Evolutionary conservation across 2,888 invertebrate genomes (phyloP).

Genomic region (Salticus scenicus): DNA sequence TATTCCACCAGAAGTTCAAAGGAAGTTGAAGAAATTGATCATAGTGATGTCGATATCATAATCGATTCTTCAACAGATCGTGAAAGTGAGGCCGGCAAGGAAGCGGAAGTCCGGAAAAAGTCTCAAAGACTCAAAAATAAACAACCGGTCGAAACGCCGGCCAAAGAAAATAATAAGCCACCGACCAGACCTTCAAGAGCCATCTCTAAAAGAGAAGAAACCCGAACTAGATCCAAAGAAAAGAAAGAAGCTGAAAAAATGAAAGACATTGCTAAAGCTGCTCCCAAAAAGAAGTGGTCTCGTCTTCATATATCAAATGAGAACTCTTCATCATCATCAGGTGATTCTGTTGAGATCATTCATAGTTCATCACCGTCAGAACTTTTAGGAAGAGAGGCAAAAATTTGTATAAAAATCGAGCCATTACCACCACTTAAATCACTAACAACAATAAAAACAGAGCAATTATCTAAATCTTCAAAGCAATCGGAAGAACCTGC

Average conservation of each 20-base stretch:
- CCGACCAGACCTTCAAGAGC: constrained; percentile 5
- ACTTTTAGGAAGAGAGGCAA: neutral
- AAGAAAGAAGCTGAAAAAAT: constrained; percentile 20
- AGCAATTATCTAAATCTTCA: neutral
- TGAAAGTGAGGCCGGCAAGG: constrained; percentile 64
- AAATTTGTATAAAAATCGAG: constrained; percentile 3
- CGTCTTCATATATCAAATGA: constrained; percentile 12
- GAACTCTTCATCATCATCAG: constrained; percentile 7
- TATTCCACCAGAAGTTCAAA: constrained; percentile 50
- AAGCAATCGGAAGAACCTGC: neutral
- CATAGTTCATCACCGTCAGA: constrained; percentile 18
- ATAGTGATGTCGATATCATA: constrained; percentile 37
- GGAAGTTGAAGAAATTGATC: constrained; percentile 5
- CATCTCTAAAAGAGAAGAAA: neutral
- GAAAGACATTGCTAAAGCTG: constrained; percentile 13
- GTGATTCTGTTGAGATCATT: constrained; percentile 41
- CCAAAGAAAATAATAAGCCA: constrained; percentile 31
- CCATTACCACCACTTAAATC: neutral
- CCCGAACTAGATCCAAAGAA: constrained; percentile 7
- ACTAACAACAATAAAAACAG: neutral
- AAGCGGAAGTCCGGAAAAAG: constrained; percentile 69
- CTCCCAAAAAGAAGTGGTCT: constrained; percentile 39
- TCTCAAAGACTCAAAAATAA: constrained; percentile 52
- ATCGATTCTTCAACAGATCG: constrained; percentile 48
- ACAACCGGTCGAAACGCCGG: constrained; percentile 44